phyloP scores from a whole-genome alignment of 2,797 vertebrate species.

The Phataginus tricuspis region DNA sequence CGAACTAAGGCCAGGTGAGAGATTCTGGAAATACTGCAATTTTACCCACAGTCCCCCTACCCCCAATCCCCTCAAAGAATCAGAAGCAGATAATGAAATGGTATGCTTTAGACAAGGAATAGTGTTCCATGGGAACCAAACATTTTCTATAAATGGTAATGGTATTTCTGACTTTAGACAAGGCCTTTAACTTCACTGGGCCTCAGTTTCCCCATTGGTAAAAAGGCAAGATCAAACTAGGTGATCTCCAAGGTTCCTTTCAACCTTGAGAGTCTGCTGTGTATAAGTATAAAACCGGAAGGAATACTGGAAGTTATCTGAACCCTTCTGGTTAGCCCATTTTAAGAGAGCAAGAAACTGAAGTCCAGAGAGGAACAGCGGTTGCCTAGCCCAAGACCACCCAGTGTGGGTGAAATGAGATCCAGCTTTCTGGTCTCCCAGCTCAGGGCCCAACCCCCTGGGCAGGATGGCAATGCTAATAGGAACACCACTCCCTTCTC shows the following conservation, averaged over 20 bases:
- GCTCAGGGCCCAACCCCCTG: background rate
- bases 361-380: background rate
- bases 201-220: background rate
- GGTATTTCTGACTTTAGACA: background rate
- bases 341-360: background rate
- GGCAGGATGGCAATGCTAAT: background rate
- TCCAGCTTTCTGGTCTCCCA: background rate
- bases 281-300: background rate
- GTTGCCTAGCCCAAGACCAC: background rate
- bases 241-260: background rate
- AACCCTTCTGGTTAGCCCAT: background rate
- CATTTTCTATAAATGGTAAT: background rate
- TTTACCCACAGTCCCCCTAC: too few species aligned
- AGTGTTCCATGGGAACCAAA: background rate
- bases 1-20: too few species aligned
- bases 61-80: background rate
- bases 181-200: background rate
- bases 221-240: background rate
- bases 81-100: background rate
- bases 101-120: background rate
- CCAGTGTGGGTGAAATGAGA: background rate
- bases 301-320: background rate
- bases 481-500: background rate
- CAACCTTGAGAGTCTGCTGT: background rate
- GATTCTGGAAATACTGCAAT: too few species aligned